Evolutionary conservation across 1,140 invertebrate genomes (phyloP), one percentile per base, ranked within the genome.

Genomic region (Protaetia brevitarsis): DNA sequence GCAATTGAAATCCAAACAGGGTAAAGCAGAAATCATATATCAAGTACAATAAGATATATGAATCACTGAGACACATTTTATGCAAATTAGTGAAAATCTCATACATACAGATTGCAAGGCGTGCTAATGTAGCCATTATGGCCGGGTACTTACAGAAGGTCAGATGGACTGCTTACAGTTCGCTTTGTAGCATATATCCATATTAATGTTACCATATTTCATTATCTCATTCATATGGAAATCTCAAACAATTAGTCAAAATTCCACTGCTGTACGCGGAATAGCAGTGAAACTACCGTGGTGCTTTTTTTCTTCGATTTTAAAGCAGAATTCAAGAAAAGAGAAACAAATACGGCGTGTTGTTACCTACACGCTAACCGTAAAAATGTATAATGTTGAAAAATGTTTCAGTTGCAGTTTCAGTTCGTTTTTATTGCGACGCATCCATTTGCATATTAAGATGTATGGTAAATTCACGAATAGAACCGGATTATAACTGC

Each of bases 161-260:
- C 72, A 73, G 65, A 67, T 62, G 70, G 69, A 72, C 66, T 76
- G 76, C 76, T 75, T 76, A 76, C 75, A 70, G 69, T 76, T 76
- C 75, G 74, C 74, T 75, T 76, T 76, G 69, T 70, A 71, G 72
- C 73, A 75, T 77, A 78, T 76, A 77, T 78, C 77, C 77, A 78
- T 78, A 78, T 77, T 77, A 78, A 78, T 78, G 77, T 76, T 74
- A 77, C 77, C 77, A 77, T 78, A 78, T 78, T 78, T 78, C 77
- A 78, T 78, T 77, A 78, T 77, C 77, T 78, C 76, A 78, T 78
- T 78, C 77, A 77, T 77, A 78, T 78, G 77, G 77, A 78, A 77
- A 78, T 78, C 76, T 74, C 71, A 72, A 77, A 73, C 77, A 77
- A 78, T 78, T 78, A 77, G 77, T 78, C 77, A 77, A 78, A 78